Percentiles rank a stretch among this genome's conserved stretches.
These are phyloP conservation scores for Branchinecta lynchi DNA, from an alignment of 1,140 invertebrate genomes.

Conservation along the genomic window DNA sequence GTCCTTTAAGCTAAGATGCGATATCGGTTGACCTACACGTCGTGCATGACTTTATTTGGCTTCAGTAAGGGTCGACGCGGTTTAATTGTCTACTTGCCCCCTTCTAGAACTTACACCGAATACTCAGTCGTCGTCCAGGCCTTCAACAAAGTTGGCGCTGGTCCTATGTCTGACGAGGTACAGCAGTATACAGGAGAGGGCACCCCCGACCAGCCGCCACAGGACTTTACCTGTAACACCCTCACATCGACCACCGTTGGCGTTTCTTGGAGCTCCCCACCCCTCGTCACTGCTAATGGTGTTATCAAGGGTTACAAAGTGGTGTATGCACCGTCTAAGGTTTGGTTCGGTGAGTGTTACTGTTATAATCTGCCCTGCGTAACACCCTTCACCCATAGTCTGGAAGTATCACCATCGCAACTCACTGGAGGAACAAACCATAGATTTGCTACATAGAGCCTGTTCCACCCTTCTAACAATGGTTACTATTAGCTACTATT, in stretches of 20 bases:
- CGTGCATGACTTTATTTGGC: too few species aligned
- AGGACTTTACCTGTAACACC: conserved; percentile 75
- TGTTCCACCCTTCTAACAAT: too few species aligned
- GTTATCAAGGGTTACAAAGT: conserved; percentile 93
- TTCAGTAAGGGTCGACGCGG: too few species aligned
- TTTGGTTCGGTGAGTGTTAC: conserved; percentile 62
- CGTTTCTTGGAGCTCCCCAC: conserved; percentile 81
- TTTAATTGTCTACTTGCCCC: too few species aligned
- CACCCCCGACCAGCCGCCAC: conserved; percentile 79
- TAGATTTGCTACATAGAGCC: too few species aligned
- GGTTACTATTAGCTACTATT: too few species aligned
- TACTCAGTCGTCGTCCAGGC: conserved; percentile 88
- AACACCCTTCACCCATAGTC: too few species aligned
- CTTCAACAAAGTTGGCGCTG: conserved; percentile 83
- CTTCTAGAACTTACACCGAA: conserved; percentile 66
- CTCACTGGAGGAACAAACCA: too few species aligned
- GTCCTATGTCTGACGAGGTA: conserved; percentile 74
- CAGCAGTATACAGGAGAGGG: conserved; percentile 80
- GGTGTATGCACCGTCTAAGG: conserved; percentile 76
- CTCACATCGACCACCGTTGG: conserved; percentile 82
- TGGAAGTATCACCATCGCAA: too few species aligned
- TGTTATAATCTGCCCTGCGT: too few species aligned
- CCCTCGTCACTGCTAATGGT: conserved; percentile 73
- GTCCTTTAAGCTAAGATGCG: too few species aligned
- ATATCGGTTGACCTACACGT: too few species aligned